phyloP scores from a whole-genome alignment of 2,888 invertebrate species.

The Notodonta ziczac region DNA sequence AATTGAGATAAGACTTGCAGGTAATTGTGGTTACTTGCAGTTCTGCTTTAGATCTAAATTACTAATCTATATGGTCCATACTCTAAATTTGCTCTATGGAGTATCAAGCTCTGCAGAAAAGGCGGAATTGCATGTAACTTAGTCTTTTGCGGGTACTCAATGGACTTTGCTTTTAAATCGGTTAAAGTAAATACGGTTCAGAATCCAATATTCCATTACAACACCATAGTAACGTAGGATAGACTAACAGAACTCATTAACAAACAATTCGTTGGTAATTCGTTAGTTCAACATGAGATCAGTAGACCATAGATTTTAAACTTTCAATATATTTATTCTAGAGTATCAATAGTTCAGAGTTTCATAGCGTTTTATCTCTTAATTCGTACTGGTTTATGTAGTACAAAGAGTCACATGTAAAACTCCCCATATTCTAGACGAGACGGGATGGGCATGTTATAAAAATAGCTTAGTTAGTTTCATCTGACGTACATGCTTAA shows the following conservation, averaged over 20 bases:
- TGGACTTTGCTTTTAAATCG: conserved; percentile 51
- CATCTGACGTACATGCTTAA: conserved; percentile 43
- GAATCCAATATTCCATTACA: conserved; percentile 79
- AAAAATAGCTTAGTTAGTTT: conserved; percentile 65
- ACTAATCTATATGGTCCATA: background rate
- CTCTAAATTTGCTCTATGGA: background rate
- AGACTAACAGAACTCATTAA: conserved; percentile 46
- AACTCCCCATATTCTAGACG: conserved; percentile 70
- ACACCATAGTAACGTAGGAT: conserved; percentile 69
- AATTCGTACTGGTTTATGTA: conserved; percentile 65
- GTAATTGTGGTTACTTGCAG: background rate
- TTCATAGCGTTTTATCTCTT: conserved; percentile 55
- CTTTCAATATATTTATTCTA: conserved; percentile 48
- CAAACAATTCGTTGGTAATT: conserved; percentile 52
- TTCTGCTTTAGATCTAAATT: background rate
- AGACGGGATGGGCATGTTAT: conserved; percentile 75
- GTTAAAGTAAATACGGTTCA: conserved; percentile 40
- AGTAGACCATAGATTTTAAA: conserved; percentile 60
- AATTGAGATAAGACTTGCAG: conserved; percentile 8
- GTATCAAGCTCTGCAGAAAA: conserved; percentile 8
- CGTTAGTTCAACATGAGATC: conserved; percentile 54
- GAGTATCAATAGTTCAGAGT: conserved; percentile 52
- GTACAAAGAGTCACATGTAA: conserved; percentile 51
- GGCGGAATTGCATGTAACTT: conserved; percentile 25
- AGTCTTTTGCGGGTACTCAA: conserved; percentile 33